Evolutionary conservation across 2,113 vertebrate genomes (phyloP).

Genomic region (Pterophyllum scalare): DNA sequence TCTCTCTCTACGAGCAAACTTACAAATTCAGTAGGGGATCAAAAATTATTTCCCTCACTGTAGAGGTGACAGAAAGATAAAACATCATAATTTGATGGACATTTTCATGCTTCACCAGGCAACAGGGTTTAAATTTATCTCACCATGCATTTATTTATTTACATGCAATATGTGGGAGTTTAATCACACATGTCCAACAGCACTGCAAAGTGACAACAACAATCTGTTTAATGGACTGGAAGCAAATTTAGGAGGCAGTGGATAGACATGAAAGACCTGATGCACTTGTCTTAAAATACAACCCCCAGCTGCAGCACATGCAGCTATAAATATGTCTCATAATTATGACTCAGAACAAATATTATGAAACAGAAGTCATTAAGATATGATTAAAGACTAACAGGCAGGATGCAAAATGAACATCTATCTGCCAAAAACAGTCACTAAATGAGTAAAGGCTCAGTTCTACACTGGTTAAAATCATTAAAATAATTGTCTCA

Average conservation of each 20-base stretch:
- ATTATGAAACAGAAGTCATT: neutral
- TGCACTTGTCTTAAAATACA: neutral
- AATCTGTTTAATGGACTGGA: slow-evolving; percentile 21
- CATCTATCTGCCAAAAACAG: neutral
- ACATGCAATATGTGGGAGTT: neutral
- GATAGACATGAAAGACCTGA: neutral
- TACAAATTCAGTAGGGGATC: no score
- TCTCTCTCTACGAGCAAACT: no score
- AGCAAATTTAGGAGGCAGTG: neutral
- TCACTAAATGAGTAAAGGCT: neutral
- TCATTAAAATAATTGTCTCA: neutral
- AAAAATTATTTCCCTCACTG: no score
- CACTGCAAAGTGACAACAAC: neutral
- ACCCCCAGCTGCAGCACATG: slow-evolving; percentile 11
- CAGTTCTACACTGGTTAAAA: neutral
- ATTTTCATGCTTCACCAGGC: neutral
- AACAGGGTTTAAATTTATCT: neutral
- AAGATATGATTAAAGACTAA: neutral
- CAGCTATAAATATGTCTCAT: neutral
- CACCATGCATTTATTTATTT: neutral
- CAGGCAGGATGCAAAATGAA: neutral
- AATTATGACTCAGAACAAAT: slow-evolving; percentile 3
- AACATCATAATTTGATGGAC: neutral
- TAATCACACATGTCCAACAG: neutral
- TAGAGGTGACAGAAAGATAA: neutral